Conservation (phyloP, 2,888 invertebrate genomes). For the Microctonus brassicae region DNA sequence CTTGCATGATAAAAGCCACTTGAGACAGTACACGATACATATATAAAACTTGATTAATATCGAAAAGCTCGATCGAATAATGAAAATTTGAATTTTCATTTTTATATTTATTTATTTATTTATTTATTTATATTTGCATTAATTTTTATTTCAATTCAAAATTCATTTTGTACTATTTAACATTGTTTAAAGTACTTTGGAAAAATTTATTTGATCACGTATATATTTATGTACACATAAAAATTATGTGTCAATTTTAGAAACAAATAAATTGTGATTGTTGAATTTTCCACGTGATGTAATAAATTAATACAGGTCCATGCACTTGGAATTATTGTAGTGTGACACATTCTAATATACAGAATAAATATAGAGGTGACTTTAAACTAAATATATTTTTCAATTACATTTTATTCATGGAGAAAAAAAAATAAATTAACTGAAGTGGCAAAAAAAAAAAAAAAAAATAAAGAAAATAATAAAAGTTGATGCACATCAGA, state of each 20-base stretch:
- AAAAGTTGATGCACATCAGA: not conserved
- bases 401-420: not conserved
- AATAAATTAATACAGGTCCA: constrained; percentile 44
- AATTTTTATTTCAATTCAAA: not conserved
- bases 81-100: not conserved
- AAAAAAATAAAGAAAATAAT: not conserved
- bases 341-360: not conserved
- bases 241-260: no score
- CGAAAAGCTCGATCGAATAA: not conserved
- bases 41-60: not conserved
- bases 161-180: no score
- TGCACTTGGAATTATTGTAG: constrained; percentile 35
- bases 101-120: not conserved
- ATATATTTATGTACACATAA: no score
- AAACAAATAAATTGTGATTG: not conserved
- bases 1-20: not conserved
- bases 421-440: not conserved
- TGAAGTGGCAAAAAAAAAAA: not conserved
- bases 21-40: not conserved
- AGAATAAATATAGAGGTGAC: constrained; percentile 31
- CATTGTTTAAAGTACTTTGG: no score
- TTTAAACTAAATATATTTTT: not conserved
- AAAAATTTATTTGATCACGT: no score
- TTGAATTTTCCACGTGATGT: constrained; percentile 20
- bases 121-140: not conserved